These are phyloP conservation scores for Rhyacophila brunnea DNA, from an alignment of 1,140 invertebrate genomes.

Conservation along the genomic window DNA sequence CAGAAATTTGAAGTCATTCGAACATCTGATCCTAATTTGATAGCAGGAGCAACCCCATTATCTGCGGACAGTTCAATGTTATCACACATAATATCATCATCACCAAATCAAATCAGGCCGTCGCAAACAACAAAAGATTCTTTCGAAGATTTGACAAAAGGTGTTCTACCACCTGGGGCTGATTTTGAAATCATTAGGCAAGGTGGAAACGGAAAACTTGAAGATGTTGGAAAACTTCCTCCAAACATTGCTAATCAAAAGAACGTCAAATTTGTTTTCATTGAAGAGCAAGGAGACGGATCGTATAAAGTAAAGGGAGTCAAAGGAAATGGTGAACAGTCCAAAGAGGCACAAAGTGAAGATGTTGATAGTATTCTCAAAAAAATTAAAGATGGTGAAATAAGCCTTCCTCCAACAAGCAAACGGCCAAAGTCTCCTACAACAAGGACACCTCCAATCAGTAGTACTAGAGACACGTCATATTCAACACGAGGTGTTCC, in stretches of 20 bases:
- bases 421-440: constrained; percentile 41
- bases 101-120: constrained; percentile 41
- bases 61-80: constrained; percentile 46
- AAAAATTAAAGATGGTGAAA: constrained; percentile 76
- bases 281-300: constrained; percentile 81
- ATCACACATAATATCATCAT: constrained; percentile 44
- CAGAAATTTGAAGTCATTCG: constrained; percentile 72
- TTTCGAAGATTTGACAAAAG: constrained; percentile 74
- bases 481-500: constrained; percentile 6
- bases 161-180: constrained; percentile 71
- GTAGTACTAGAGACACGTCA: constrained; percentile 46
- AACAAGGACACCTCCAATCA: constrained; percentile 43
- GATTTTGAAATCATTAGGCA: constrained; percentile 76
- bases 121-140: constrained; percentile 48
- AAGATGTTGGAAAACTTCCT: constrained; percentile 65
- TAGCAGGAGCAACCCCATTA: constrained; percentile 53
- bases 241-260: constrained; percentile 66
- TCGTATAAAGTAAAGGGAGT: constrained; percentile 80
- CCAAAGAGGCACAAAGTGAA: constrained; percentile 66
- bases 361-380: constrained; percentile 79
- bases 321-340: constrained; percentile 68
- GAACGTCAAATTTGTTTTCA: constrained; percentile 80
- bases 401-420: constrained; percentile 70
- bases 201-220: constrained; percentile 67
- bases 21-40: constrained; percentile 63